Evolutionary conservation across 2,888 invertebrate genomes (phyloP), one percentile per base, ranked within the genome.

Genomic region (Lithophane leautieri): DNA sequence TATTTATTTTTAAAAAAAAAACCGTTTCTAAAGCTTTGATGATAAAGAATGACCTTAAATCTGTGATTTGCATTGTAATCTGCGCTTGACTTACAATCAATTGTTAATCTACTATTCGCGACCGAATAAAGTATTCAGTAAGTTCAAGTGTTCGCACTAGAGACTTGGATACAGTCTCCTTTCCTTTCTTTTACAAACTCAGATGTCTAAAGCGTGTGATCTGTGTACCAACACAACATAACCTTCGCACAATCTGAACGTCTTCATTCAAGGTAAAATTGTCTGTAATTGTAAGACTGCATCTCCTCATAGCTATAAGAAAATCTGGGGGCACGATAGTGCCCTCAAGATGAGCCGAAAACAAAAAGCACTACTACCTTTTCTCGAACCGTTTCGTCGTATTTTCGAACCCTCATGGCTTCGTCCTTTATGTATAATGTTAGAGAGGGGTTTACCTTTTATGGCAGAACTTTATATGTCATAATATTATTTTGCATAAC

Each of bases 211-310:
- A n/a, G 54, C 54, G 54, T 54, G 68, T 58, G 79, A 69, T 82
- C 60, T 65, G 82, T 68, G 76, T 80, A 84, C 88, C 83, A 86
- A 78, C 79, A 85, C 86, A 84, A 85, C 77, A 74, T 76, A 78
- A 84, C 80, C 79, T 82, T 82, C 69, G 69, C 63, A 71, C 77
- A 63, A 68, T 68, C 68, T 56, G 42, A 72, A 82, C 70, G 65
- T 84, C 42, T 80, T 71, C 25, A 70, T 69, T 84, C 81, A 80
- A 82, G 80, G 83, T 67, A 67, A 78, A 70, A 70, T 61, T 63
- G 52, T 47, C 47, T 66, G 42, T 73, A 69, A 83, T 62, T 78
- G 58, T 73, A 28, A 50, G 25, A 54, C 40, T 56, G 42, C 28
- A 54, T n/a, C 52, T 65, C 60, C n/a, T 58, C 14, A 14, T 12